Conservation (phyloP, 2,888 invertebrate species). For the Drosophila acutilabella region DNA sequence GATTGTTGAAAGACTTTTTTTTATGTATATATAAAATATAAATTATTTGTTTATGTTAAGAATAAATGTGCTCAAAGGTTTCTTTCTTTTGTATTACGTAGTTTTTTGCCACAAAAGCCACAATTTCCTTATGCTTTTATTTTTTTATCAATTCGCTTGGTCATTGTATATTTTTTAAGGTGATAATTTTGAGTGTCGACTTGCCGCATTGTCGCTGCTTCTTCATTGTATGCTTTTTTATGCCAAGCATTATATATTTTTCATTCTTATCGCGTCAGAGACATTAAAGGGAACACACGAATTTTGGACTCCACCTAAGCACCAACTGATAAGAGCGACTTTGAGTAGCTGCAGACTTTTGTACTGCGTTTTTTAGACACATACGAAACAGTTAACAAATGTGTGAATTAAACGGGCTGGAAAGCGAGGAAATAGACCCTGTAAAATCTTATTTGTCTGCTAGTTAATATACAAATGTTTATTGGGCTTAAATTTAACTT, state of each 20-base stretch:
- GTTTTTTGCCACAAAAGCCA: neutral
- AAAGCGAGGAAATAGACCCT: constrained; percentile 31
- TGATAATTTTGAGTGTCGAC: constrained; percentile 16
- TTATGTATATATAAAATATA: neutral
- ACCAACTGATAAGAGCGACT: constrained; percentile 15
- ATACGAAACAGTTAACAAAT: neutral
- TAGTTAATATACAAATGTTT: constrained; percentile 3
- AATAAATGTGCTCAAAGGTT: constrained; percentile 19
- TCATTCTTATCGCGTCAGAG: constrained; percentile 13
- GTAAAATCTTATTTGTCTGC: constrained; percentile 33
- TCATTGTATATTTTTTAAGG: constrained; percentile 34
- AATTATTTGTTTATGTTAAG: too few species aligned
- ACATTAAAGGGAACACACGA: neutral
- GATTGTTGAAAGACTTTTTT: constrained; percentile 52
- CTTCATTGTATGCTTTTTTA: constrained; percentile 3
- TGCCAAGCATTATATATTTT: neutral
- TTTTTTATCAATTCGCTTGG: constrained; percentile 20
- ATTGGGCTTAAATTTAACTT: neutral
- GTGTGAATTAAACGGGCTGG: constrained; percentile 52
- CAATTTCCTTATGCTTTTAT: constrained; percentile 18
- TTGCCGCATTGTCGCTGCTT: constrained; percentile 23
- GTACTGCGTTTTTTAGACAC: neutral
- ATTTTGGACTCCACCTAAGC: constrained; percentile 1
- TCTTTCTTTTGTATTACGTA: neutral
- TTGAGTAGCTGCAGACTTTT: neutral